Evolutionary conservation across 2,888 invertebrate genomes (phyloP).

Genomic region (Drosophila greeni): DNA sequence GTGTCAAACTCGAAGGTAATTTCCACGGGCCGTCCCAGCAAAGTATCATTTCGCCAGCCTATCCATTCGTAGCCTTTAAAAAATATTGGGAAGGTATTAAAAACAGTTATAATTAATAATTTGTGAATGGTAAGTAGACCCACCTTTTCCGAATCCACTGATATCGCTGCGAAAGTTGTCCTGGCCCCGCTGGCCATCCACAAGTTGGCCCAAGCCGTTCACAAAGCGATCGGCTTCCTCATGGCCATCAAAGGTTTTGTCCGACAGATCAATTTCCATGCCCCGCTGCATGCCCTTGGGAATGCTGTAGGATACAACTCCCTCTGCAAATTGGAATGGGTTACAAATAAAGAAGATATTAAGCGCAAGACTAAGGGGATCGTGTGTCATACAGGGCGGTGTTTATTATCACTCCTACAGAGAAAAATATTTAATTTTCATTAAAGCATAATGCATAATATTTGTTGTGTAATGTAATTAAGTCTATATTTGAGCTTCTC

Average conservation of each 20-base stretch:
- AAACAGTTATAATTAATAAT: neutral
- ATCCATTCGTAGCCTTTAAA: slow-evolving; percentile 88
- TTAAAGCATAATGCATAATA: too few species aligned
- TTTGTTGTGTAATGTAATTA: neutral
- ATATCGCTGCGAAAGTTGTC: slow-evolving; percentile 86
- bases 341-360: slow-evolving; percentile 15
- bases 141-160: slow-evolving; percentile 84
- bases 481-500: neutral
- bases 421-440: neutral
- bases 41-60: slow-evolving; percentile 87
- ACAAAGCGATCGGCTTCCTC: slow-evolving; percentile 82
- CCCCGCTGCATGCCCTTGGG: slow-evolving; percentile 86
- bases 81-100: neutral
- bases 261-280: slow-evolving; percentile 87
- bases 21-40: slow-evolving; percentile 84
- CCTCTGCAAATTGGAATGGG: slow-evolving; percentile 80
- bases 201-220: slow-evolving; percentile 88
- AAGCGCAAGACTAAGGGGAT: slow-evolving; percentile 22
- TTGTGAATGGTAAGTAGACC: slow-evolving; percentile 38
- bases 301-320: slow-evolving; percentile 87
- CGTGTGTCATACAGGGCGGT: slow-evolving; percentile 18
- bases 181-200: slow-evolving; percentile 86
- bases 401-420: neutral
- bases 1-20: slow-evolving; percentile 88
- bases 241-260: slow-evolving; percentile 88